Conservation (phyloP, 2,113 vertebrate genomes). For the Fregata magnificens region DNA sequence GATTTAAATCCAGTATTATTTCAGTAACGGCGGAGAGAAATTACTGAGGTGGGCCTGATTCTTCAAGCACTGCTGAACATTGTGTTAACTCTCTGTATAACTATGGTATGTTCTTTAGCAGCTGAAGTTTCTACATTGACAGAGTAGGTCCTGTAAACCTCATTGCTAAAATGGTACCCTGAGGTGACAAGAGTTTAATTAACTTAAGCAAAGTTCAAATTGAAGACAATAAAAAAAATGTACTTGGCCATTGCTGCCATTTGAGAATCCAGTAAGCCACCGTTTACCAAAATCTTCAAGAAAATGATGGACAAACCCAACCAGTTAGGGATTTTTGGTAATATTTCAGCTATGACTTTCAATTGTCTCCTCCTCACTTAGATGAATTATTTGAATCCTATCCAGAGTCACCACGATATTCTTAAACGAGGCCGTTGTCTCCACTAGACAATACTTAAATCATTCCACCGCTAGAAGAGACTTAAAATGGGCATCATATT, state of each 20-base stretch:
- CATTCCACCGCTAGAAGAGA: neutral
- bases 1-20: neutral
- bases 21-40: neutral
- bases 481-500: neutral
- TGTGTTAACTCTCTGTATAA: neutral
- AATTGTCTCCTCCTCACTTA: neutral
- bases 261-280: neutral
- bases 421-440: neutral
- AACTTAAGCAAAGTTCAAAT: conserved; percentile 6
- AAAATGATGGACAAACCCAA: neutral
- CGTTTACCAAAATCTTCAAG: neutral
- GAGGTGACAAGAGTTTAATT: neutral
- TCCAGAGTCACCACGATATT: neutral
- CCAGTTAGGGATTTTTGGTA: neutral
- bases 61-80: neutral
- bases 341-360: neutral
- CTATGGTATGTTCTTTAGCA: neutral
- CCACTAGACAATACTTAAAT: neutral
- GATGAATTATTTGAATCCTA: neutral
- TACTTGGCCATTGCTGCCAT: neutral
- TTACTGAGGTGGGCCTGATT: neutral
- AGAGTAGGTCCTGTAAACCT: neutral
- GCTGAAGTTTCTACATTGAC: neutral
- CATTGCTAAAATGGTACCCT: neutral
- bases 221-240: neutral